Percentiles rank a stretch among this genome's conserved stretches.
These are phyloP conservation scores for Arbacia lixula DNA, from an alignment of 53 echinoderm and acorn worm genomes.

Conservation along the genomic window DNA sequence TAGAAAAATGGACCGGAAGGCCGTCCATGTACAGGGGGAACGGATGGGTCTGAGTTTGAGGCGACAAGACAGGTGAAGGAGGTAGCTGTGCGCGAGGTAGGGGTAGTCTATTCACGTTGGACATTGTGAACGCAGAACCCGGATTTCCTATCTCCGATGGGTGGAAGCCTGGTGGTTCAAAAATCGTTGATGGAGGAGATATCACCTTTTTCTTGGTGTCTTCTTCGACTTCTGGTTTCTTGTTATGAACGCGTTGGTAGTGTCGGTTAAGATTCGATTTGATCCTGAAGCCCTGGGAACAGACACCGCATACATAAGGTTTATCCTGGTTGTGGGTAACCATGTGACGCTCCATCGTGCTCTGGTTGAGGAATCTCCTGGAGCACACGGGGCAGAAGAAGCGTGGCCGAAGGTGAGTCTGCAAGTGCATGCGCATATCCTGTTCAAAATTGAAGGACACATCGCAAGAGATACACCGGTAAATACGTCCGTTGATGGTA, in stretches of 20 bases:
- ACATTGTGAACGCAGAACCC: not conserved
- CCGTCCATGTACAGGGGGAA: not conserved
- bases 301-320: conserved; percentile 13
- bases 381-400: conserved; percentile 28
- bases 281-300: conserved; percentile 21
- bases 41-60: not conserved
- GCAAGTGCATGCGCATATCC: conserved; percentile 48
- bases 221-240: not conserved
- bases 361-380: conserved; percentile 39
- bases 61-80: not conserved
- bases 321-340: not conserved
- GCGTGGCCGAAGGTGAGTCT: conserved; percentile 40
- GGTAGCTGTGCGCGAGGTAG: not conserved
- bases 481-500: conserved; percentile 4
- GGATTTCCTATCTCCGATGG: no score
- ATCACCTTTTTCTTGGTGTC: no score
- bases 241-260: conserved; percentile 26
- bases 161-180: no score
- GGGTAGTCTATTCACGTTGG: not conserved
- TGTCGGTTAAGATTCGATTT: conserved; percentile 48
- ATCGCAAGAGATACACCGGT: conserved; percentile 17
- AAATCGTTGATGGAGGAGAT: no score
- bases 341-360: conserved; percentile 41
- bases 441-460: conserved; percentile 44
- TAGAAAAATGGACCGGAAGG: no score